Evolutionary conservation across 2,797 vertebrate species (phyloP).

Genomic region (Pangasius mekongensis): DNA sequence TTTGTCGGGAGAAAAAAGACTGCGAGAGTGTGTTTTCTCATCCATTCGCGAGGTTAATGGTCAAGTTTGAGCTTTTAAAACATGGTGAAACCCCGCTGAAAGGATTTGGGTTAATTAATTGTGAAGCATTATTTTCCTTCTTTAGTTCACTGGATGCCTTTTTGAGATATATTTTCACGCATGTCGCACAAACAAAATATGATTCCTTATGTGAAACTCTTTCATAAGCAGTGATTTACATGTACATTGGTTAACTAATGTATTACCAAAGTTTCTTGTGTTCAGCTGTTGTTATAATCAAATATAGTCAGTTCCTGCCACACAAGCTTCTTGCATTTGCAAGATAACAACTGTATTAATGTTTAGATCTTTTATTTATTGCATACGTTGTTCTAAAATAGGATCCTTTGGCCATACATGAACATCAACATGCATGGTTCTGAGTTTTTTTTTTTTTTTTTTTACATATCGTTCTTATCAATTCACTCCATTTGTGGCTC

Average conservation of each 20-base stretch:
- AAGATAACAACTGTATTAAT: not conserved
- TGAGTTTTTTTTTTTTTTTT: not conserved
- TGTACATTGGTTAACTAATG: slow-evolving; percentile 11
- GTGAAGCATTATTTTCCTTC: slow-evolving; percentile 70
- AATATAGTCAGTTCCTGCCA: not conserved
- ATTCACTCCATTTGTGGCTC: not conserved
- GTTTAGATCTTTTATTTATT: not conserved
- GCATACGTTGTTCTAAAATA: not conserved
- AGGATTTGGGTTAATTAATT: slow-evolving; percentile 82
- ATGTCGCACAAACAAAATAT: slow-evolving; percentile 48
- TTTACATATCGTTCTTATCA: not conserved
- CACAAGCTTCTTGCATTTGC: not conserved
- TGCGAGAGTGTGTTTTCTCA: slow-evolving; percentile 68
- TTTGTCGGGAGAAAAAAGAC: slow-evolving; percentile 71
- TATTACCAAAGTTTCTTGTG: slow-evolving; percentile 18
- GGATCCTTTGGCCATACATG: not conserved
- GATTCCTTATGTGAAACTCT: slow-evolving; percentile 24
- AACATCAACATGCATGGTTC: not conserved
- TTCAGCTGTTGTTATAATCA: not conserved
- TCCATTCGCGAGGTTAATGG: slow-evolving; percentile 84
- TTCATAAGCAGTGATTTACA: slow-evolving; percentile 20
- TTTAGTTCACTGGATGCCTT: slow-evolving; percentile 54
- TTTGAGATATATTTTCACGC: slow-evolving; percentile 47
- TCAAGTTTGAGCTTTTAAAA: slow-evolving; percentile 84
- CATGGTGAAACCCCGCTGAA: slow-evolving; percentile 74